Evolutionary conservation across 2,888 invertebrate species (phyloP).

Genomic region (Halictus quadricinctus): DNA sequence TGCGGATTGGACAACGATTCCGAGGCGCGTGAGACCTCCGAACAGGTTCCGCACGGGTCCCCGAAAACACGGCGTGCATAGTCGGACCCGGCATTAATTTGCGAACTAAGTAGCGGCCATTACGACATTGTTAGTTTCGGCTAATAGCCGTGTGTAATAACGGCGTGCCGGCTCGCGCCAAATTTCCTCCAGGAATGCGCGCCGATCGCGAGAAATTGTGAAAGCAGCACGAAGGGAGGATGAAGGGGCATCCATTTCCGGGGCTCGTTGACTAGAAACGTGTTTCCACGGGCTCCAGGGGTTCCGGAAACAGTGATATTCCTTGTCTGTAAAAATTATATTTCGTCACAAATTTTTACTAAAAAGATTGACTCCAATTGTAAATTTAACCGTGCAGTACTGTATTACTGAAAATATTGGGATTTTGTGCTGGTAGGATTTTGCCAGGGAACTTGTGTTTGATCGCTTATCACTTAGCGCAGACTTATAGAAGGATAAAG

Average conservation of each 20-base stretch:
- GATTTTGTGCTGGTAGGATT: too few relatives aligned
- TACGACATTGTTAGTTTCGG: neutral
- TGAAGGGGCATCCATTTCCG: neutral
- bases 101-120: conserved; percentile 1
- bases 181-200: neutral
- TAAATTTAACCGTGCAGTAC: too few relatives aligned
- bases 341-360: too few relatives aligned
- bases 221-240: neutral
- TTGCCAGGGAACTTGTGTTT: too few relatives aligned
- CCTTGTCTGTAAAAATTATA: too few relatives aligned
- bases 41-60: neutral
- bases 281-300: neutral
- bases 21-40: conserved; percentile 31
- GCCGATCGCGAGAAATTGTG: neutral
- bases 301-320: neutral
- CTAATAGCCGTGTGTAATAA: neutral
- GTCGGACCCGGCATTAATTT: conserved; percentile 1
- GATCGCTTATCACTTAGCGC: too few relatives aligned
- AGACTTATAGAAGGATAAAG: too few relatives aligned
- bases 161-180: neutral
- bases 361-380: too few relatives aligned
- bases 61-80: neutral
- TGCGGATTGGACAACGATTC: conserved; percentile 58
- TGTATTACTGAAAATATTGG: too few relatives aligned
- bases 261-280: neutral